phyloP scores from a whole-genome alignment of 2,888 invertebrate species.

The Melinaea menophilus region DNA sequence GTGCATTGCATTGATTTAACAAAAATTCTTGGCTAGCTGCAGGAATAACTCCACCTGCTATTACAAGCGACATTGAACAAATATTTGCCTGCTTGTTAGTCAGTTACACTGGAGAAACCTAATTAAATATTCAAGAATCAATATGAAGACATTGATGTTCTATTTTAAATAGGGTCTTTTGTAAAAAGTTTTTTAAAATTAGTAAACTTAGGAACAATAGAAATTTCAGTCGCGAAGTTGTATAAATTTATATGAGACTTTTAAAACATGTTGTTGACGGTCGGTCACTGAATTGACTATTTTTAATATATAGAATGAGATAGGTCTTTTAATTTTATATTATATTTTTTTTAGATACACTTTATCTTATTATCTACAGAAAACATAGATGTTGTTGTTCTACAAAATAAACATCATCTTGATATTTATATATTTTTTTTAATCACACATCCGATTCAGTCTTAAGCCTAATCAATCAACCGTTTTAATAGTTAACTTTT shows the following conservation, averaged over 20 bases:
- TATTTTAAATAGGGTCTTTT: too few relatives aligned
- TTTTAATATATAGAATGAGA: slow-evolving; percentile 14
- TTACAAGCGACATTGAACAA: too few relatives aligned
- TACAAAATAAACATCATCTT: neutral
- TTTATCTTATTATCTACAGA: too few relatives aligned
- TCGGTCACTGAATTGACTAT: slow-evolving; percentile 22
- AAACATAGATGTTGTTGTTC: too few relatives aligned
- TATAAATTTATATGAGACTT: slow-evolving; percentile 14
- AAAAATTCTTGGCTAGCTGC: too few relatives aligned
- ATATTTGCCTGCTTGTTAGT: too few relatives aligned
- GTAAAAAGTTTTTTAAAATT: neutral
- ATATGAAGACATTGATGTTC: too few relatives aligned
- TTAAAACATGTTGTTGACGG: slow-evolving; percentile 8
- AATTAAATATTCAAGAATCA: too few relatives aligned
- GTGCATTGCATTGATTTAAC: too few relatives aligned
- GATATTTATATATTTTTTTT: neutral
- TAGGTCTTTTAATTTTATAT: slow-evolving; percentile 7
- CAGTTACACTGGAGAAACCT: too few relatives aligned
- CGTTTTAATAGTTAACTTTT: slow-evolving; percentile 22
- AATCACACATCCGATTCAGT: neutral
- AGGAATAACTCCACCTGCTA: too few relatives aligned
- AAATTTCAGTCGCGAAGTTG: slow-evolving; percentile 27
- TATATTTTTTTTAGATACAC: too few relatives aligned
- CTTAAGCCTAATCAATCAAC: neutral
- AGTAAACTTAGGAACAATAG: slow-evolving; percentile 32